Conservation (phyloP, 2,113 vertebrate species). For the western clawed frog (Xenopus tropicalis) region DNA sequence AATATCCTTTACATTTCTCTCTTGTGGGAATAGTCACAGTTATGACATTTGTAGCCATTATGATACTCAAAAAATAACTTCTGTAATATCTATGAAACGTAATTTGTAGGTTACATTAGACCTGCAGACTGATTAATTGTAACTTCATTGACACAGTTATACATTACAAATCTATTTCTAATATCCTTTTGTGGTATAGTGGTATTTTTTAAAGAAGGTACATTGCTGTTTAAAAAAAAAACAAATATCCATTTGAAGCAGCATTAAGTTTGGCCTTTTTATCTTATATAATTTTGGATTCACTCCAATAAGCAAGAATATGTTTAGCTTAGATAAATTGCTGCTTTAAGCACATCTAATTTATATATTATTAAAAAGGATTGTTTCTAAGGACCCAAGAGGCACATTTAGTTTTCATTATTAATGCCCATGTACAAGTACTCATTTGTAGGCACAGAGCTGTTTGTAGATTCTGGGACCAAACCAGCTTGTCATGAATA, state of each 20-base stretch:
- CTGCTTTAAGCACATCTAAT: slow-evolving; percentile 41
- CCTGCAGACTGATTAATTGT: too few species aligned
- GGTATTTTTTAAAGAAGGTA: not conserved
- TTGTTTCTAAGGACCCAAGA: slow-evolving; percentile 42
- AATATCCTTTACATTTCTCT: too few species aligned
- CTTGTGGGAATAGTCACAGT: too few species aligned
- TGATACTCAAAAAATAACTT: too few species aligned
- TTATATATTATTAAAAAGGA: slow-evolving; percentile 47
- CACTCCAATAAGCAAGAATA: slow-evolving; percentile 31
- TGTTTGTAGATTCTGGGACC: slow-evolving; percentile 37
- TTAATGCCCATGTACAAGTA: slow-evolving; percentile 33
- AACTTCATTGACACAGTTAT: too few species aligned
- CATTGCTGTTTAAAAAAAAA: slow-evolving; percentile 4
- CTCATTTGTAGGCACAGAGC: slow-evolving; percentile 37
- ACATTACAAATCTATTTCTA: not conserved
- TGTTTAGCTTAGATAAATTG: slow-evolving; percentile 42
- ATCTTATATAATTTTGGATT: slow-evolving; percentile 17
- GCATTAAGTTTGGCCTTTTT: not conserved
- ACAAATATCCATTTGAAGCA: not conserved
- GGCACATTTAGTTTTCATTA: slow-evolving; percentile 38
- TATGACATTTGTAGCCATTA: too few species aligned
- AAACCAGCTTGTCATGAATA: slow-evolving; percentile 41
- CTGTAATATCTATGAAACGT: too few species aligned
- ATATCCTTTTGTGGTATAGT: not conserved
- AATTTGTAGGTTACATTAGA: too few species aligned